Percentiles rank a stretch among this genome's conserved stretches.
Evolutionary conservation across 2,888 invertebrate genomes (phyloP).

Genomic region (Acleris laterana): DNA sequence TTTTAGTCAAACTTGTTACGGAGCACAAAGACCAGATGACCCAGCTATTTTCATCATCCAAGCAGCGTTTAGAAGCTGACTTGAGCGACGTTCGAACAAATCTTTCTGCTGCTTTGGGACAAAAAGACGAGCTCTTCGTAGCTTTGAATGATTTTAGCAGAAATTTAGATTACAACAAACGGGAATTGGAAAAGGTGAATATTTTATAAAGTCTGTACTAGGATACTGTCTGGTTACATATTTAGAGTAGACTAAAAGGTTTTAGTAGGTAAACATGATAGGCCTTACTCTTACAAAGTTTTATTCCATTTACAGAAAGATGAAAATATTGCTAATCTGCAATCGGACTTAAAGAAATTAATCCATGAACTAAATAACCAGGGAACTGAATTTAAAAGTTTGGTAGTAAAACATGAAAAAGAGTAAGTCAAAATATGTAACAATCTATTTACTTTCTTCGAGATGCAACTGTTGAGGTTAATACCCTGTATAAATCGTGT

Average conservation of each 20-base stretch:
- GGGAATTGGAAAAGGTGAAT: conserved; percentile 46
- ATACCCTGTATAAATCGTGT: too few relatives aligned
- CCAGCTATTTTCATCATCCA: conserved; percentile 45
- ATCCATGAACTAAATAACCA: conserved; percentile 49
- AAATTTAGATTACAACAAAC: conserved; percentile 42
- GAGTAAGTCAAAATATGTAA: conserved; percentile 45
- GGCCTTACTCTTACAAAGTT: background rate
- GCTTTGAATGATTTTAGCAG: conserved; percentile 43
- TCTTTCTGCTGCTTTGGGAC: conserved; percentile 39
- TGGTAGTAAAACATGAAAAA: conserved; percentile 47
- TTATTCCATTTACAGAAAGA: conserved; percentile 49
- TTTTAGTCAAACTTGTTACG: conserved; percentile 47
- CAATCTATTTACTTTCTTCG: background rate
- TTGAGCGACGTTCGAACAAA: conserved; percentile 41
- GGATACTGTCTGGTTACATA: background rate
- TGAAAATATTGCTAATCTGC: conserved; percentile 44
- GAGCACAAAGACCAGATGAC: conserved; percentile 50
- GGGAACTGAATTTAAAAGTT: conserved; percentile 45
- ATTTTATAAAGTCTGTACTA: background rate
- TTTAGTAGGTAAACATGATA: too few relatives aligned
- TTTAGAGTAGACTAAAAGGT: background rate
- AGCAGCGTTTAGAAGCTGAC: conserved; percentile 49
- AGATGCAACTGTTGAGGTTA: too few relatives aligned
- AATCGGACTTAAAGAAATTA: conserved; percentile 50
- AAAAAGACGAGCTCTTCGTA: conserved; percentile 44